phyloP scores from a whole-genome alignment of 2,797 vertebrate species.

The Leontopithecus rosalia region DNA sequence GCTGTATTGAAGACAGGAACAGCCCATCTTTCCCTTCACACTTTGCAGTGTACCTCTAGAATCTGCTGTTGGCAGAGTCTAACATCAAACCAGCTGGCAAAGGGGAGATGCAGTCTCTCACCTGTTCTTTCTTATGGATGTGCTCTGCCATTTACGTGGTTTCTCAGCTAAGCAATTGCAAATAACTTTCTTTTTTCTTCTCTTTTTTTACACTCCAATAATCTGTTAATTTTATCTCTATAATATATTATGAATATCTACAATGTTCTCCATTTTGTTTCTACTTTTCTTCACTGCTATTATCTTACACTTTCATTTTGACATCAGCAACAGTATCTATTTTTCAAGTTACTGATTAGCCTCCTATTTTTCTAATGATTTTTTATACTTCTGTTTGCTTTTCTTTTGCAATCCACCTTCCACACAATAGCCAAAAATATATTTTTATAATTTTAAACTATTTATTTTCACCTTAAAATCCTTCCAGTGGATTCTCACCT shows the following conservation, averaged over 20 bases:
- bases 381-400: background rate
- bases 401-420: background rate
- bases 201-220: background rate
- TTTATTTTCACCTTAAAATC: background rate
- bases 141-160: background rate
- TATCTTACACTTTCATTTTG: background rate
- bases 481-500: background rate
- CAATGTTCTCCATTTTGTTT: background rate
- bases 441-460: background rate
- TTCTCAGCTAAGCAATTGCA: background rate
- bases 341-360: background rate
- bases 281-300: background rate
- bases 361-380: background rate
- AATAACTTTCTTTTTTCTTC: background rate
- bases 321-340: background rate
- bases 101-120: background rate
- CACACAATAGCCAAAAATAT: background rate
- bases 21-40: background rate
- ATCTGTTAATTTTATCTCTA: background rate
- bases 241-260: background rate
- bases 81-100: background rate
- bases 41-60: background rate
- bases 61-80: background rate
- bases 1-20: background rate
- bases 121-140: background rate